Base-by-base conservation (phyloP, 1,140 invertebrate genomes). In the Oscheius sp. region DNA sequence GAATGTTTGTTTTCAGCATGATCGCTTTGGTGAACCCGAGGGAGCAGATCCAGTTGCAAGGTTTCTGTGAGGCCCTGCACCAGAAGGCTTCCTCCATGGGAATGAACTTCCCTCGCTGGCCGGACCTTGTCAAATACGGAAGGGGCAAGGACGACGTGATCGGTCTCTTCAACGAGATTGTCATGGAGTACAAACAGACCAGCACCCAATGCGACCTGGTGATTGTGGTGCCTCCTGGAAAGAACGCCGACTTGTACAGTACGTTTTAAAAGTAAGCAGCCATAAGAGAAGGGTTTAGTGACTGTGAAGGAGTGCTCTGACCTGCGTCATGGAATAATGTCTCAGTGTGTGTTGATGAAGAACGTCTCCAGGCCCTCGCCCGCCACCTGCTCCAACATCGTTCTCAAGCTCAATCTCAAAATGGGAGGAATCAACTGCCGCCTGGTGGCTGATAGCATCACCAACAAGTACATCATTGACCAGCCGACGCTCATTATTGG, bases 371-470 rank as follows among this genome's bases (percentile, higher is more conserved):
- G 70, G 31, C 75, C 72, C 45, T 61, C 59, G 36, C 78, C 80
- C 7, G 74, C 88, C 0, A 89, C 89, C 0, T 80, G 88, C n/a
- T 78, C 84, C 0, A 95, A 95, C 82, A 90, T 95, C 74, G 82
- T 93, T 18, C 83, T 87, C 77, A 80, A 26, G 42, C 15, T 45
- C 0, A 91, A 91, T 82, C 89, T 91, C 0, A 94, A 95, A 84
- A 79, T 94, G 35, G 91, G 92, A 85, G 92, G 92, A 0, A 86
- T 89, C 0, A 95, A 94, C 86, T 91, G 93, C 80, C 85, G 80
- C 18, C 77, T 92, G 32, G 31, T 82, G 29, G 69, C 73, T 31
- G 78, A 76, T 67, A 28, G 36, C 10, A 58, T 74, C 45, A 63
- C 67, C 18, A 38, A 55, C 4, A 72, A 73, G 29, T 79, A 68